Conservation (phyloP, 2,797 vertebrate species). For the Aldrovandia affinis region DNA sequence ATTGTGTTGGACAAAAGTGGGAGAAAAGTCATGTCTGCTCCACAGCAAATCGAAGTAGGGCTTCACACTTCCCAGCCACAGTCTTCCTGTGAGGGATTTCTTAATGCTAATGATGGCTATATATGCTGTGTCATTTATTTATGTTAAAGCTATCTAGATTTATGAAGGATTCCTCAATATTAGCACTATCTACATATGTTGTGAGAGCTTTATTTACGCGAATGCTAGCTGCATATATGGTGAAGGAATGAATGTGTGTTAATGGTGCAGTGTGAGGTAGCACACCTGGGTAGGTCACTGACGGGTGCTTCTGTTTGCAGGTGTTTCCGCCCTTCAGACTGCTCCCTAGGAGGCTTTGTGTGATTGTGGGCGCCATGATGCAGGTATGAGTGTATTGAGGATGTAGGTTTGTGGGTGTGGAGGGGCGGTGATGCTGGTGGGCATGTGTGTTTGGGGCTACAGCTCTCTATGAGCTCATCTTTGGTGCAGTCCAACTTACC, state of each 20-base stretch:
- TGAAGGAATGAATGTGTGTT: not conserved
- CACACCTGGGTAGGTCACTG: not conserved
- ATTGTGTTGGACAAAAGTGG: conserved; percentile 78
- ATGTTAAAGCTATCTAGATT: no score
- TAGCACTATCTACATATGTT: no score
- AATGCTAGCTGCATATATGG: not conserved
- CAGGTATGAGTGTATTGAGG: conserved; percentile 74
- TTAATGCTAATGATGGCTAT: not conserved
- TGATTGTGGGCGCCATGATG: conserved; percentile 88
- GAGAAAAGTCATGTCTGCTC: conserved; percentile 79
- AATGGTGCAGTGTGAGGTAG: not conserved
- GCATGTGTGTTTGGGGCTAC: not conserved
- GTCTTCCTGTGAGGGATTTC: not conserved
- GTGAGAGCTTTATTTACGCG: no score
- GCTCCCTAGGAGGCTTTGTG: conserved; percentile 86
- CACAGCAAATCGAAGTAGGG: conserved; percentile 89
- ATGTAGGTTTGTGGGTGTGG: not conserved
- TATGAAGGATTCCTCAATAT: no score
- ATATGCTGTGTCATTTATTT: not conserved
- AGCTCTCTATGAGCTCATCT: no score
- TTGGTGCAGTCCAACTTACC: no score
- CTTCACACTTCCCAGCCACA: not conserved
- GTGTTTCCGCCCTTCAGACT: conserved; percentile 93
- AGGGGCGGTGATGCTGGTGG: not conserved
- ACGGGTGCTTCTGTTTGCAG: conserved; percentile 58